Percentiles rank a stretch among this genome's conserved stretches.
Evolutionary conservation across 53 echinoderm and acorn worm genomes (phyloP).

Genomic region (Pentamera pediparva): DNA sequence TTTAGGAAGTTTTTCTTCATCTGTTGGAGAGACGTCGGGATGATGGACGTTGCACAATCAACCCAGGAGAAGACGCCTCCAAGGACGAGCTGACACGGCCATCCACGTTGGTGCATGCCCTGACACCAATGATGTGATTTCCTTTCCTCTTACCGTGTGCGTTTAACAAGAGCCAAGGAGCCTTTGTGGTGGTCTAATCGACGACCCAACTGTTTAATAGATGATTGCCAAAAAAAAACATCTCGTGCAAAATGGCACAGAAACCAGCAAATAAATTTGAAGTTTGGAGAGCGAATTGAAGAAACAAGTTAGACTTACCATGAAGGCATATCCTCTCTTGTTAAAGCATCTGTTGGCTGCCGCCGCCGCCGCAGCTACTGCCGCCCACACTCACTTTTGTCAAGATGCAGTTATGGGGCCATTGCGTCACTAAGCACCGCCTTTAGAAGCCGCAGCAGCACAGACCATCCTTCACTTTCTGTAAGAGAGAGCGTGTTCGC

Average conservation of each 20-base stretch:
- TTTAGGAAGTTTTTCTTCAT: conserved; percentile 28
- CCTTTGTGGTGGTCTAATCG: no score
- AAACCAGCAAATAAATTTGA: no score
- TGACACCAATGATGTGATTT: conserved; percentile 36
- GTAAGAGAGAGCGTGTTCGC: no score
- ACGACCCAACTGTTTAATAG: no score
- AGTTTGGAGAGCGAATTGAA: no score
- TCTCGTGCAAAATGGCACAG: no score
- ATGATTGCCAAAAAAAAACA: no score
- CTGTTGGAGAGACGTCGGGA: conserved; percentile 13
- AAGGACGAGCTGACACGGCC: conserved; percentile 18
- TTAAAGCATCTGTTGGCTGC: no score
- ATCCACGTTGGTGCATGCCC: conserved; percentile 27
- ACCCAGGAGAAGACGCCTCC: no score
- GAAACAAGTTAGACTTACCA: no score
- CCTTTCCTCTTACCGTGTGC: conserved; percentile 30
- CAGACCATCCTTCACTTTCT: neutral
- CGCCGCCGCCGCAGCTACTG: conserved; percentile 10
- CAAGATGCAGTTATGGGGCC: conserved; percentile 21
- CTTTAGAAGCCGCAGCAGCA: conserved; percentile 11
- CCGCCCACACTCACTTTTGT: neutral
- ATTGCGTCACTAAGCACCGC: conserved; percentile 20
- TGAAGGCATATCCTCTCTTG: conserved; percentile 24
- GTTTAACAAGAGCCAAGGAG: neutral
- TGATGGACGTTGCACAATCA: no score